Conservation (phyloP, 2,113 vertebrate species). For the Pristiophorus japonicus region DNA sequence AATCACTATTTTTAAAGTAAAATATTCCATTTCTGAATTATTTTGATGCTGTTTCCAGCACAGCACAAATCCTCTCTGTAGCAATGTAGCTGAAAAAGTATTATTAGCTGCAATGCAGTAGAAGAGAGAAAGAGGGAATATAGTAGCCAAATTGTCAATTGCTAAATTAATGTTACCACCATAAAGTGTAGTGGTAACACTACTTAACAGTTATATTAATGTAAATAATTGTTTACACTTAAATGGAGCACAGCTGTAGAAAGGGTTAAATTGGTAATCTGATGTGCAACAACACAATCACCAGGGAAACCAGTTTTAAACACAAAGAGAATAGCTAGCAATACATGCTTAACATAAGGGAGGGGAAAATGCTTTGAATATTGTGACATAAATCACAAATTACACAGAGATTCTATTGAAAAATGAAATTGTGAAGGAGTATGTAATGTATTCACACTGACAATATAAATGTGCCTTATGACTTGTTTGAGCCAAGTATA, state of each 20-base stretch:
- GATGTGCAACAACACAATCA: not conserved
- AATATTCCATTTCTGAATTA: not conserved
- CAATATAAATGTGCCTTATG: not conserved
- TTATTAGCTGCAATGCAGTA: not conserved
- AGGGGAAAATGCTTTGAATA: not conserved
- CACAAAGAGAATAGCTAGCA: not conserved
- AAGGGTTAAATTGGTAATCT: not conserved
- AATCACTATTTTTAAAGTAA: not conserved
- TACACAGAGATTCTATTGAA: not conserved
- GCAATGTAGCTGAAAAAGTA: not conserved
- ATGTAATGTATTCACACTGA: too few relatives aligned
- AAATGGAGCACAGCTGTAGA: not conserved
- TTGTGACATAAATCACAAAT: not conserved
- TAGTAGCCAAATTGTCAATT: not conserved
- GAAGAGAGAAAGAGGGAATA: not conserved
- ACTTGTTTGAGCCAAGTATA: not conserved
- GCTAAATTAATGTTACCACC: not conserved
- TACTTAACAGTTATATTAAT: not conserved
- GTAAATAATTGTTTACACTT: not conserved
- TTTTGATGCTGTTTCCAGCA: not conserved
- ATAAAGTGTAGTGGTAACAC: not conserved
- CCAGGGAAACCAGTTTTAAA: not conserved
- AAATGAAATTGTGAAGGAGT: not conserved
- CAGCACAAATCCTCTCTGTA: not conserved
- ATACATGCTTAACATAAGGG: not conserved